A percentile compares a stretch with the other conserved stretches of the same genome.
These are phyloP conservation scores for Sminthurinus aureus DNA, from an alignment of 2,888 invertebrate genomes.

Conservation along the genomic window DNA sequence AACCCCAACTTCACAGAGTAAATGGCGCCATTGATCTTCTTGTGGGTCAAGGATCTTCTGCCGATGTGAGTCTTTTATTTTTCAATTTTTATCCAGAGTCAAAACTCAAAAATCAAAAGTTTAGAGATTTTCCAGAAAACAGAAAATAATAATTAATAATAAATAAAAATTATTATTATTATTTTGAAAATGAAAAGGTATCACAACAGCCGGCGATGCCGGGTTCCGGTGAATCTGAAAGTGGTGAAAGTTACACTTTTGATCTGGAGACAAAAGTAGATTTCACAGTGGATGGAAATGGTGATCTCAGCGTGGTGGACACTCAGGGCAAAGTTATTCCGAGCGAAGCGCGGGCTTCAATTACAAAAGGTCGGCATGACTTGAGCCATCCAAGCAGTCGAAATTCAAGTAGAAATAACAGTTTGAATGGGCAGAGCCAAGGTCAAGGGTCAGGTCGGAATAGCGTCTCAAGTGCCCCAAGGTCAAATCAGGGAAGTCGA, in stretches of 20 bases:
- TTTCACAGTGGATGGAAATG: constrained; percentile 14
- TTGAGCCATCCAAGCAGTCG: no score
- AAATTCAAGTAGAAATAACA: not conserved
- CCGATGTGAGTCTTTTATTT: not conserved
- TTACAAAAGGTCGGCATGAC: not conserved
- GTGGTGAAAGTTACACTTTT: not conserved
- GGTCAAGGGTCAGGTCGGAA: not conserved
- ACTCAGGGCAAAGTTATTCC: constrained; percentile 15
- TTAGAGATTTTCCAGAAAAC: no score
- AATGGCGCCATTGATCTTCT: not conserved
- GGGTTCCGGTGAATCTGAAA: not conserved
- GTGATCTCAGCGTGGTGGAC: constrained; percentile 1
- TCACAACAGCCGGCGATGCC: no score
- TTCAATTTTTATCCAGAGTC: not conserved
- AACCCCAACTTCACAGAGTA: not conserved
- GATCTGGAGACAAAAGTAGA: constrained; percentile 21
- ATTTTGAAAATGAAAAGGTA: no score
- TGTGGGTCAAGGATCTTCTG: no score
- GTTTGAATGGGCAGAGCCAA: not conserved
- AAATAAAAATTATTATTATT: no score
- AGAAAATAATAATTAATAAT: no score
- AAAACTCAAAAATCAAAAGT: no score
- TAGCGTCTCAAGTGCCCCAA: not conserved
- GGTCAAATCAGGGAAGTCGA: not conserved
- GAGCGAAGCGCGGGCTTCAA: not conserved